Base-by-base conservation (phyloP, 2,797 vertebrate species). In the Anniella stebbinsi region DNA sequence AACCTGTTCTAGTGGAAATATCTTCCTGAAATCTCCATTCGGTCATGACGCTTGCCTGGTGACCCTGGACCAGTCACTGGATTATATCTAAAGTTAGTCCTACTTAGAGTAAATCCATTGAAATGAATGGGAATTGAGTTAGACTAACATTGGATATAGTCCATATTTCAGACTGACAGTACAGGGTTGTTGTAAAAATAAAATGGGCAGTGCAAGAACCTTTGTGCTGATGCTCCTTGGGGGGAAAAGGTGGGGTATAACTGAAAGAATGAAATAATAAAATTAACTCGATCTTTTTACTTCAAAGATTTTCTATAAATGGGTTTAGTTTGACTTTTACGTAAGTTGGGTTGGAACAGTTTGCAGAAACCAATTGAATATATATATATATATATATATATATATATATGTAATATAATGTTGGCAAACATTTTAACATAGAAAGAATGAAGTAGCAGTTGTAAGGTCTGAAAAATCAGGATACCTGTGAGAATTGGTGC, bases 1-100 rank as follows among this genome's bases (percentile, higher is more conserved):
- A 69, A 0, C 87, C 76, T 69, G 38, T 2, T 0, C 85, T 85
- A 88, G 89, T 78, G 86, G 80, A 91, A 93, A 94, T 92, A 18
- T 13, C 54, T 11, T 12, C 54, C 13, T 1, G 15, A 60, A 45
- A 60, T n/a, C 41, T 70, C 30, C 10, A 51, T 4, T 48, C 9
- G n/a, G 30, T 45, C 41, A 21, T 84, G 28, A 84, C 69, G 28
- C 28, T 69, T 67, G 63, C n/a, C 48, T 30, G 13, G 28, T 3
- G 7, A 69, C 38, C 13, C 28, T 3, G 25, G 60, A 38, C 23
- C 18, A 36, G 12, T 66, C 21, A 66, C 4, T 41, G 54, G 54
- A 57, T 13, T 57, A 57, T 57, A 57, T 57, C 54, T 57, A 57
- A 57, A 57, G 54, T 57, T 57, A 57, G 54, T 57, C 54, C 54